Evolutionary conservation across 2,113 vertebrate species (phyloP).

Genomic region (Ciconia stormi): DNA sequence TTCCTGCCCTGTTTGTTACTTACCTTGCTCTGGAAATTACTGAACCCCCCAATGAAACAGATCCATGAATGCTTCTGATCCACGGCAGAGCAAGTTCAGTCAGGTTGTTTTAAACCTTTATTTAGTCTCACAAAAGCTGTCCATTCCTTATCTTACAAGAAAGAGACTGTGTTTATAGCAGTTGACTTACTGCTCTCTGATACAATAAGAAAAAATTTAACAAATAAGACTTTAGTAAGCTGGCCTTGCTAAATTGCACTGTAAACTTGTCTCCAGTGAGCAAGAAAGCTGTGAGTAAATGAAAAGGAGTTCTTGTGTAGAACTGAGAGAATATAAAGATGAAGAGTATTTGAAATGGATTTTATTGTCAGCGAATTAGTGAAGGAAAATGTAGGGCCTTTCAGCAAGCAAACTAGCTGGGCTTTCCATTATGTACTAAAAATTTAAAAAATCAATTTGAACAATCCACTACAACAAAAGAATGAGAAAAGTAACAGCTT

Average conservation of each 20-base stretch:
- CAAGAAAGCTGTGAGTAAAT: background rate
- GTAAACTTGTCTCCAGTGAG: background rate
- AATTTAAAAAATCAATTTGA: background rate
- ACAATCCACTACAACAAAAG: background rate
- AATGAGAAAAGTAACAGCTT: background rate
- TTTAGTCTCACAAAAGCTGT: background rate
- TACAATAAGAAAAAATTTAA: background rate
- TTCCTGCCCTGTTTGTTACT: background rate
- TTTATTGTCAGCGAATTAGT: background rate
- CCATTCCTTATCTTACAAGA: background rate
- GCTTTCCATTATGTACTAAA: background rate
- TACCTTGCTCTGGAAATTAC: background rate
- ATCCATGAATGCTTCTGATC: background rate
- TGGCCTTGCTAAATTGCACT: background rate
- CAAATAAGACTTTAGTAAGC: background rate
- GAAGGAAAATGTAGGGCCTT: background rate
- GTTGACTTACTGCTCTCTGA: background rate
- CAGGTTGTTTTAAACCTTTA: background rate
- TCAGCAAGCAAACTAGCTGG: background rate
- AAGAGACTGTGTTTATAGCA: background rate
- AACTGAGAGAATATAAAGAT: background rate
- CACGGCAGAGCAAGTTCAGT: background rate
- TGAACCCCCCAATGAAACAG: background rate
- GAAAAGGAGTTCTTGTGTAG: background rate
- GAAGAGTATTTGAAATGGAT: background rate